Evolutionary conservation across 2,113 vertebrate species (phyloP).

Genomic region (Epinephelus moara): DNA sequence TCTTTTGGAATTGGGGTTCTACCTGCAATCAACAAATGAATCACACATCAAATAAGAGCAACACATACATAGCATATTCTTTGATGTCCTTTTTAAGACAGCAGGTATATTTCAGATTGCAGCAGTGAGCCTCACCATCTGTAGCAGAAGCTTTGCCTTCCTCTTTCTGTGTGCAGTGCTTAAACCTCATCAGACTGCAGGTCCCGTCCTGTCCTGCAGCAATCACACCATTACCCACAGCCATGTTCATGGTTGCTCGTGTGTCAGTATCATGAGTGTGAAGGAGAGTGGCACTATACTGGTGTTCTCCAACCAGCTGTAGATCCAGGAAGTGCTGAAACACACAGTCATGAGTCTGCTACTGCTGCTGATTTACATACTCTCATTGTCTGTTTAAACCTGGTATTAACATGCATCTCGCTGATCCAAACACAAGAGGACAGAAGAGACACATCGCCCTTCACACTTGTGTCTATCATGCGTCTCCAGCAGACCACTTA

Average conservation of each 20-base stretch:
- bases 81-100: neutral
- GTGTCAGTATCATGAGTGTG: slow-evolving; percentile 92
- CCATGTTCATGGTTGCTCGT: slow-evolving; percentile 95
- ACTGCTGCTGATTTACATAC: neutral
- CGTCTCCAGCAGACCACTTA: too few relatives aligned
- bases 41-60: neutral
- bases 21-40: neutral
- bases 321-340: slow-evolving; percentile 93
- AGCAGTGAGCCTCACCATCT: slow-evolving; percentile 79
- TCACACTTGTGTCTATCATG: too few relatives aligned
- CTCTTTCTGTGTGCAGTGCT: slow-evolving; percentile 51
- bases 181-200: slow-evolving; percentile 90
- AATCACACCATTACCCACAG: slow-evolving; percentile 87
- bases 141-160: slow-evolving; percentile 51
- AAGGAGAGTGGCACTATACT: slow-evolving; percentile 89
- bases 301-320: slow-evolving; percentile 84
- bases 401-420: too few relatives aligned
- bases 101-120: neutral
- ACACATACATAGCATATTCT: too few relatives aligned
- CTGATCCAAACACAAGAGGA: too few relatives aligned
- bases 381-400: neutral
- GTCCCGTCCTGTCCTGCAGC: slow-evolving; percentile 93
- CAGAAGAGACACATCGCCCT: too few relatives aligned
- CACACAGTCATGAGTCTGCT: slow-evolving; percentile 16
- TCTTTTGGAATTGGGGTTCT: too few relatives aligned